Evolutionary conservation across 2,888 invertebrate species (phyloP), one percentile per base, ranked within the genome.

Genomic region (Phrixothrix hirtus): DNA sequence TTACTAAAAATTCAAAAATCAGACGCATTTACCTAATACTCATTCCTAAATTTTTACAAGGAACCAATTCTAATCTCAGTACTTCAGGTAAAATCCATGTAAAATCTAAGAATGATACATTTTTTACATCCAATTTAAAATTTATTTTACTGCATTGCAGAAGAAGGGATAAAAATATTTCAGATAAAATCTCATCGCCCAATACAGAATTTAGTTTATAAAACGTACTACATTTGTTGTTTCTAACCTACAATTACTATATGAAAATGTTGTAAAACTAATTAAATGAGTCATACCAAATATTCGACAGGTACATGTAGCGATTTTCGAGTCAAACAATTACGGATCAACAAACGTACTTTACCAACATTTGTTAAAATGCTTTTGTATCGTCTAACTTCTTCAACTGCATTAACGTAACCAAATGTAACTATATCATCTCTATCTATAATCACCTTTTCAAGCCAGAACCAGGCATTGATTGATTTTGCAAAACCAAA

Each of bases 131-230:
- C 43, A 83, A 67, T 49, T 75, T 72, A 65, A 83, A 84, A 37
- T 72, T 72, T 42, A 82, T 69, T 57, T 74, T 76, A 46, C 78
- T 74, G 44, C 78, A 74, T 69, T 82, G 82, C 37, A 79, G 66
- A 25, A 83, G 65, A 11, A 82, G 79, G 0, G 83, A 83, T 44
- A 82, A 62, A 45, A 83, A 75, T 62, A 84, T 81, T 70, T 83
- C 79, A 0, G 77, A 74, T 14, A 85, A 66, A 59, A 86, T 85
- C 71, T 84, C 84, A 74, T 85, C 81, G 5, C 84, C 84, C 13
- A 85, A 65, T 45, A 84, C 80, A 1, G 79, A 78, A 59, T 75
- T 75, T 43, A 69, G 62, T 57, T 69, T 52, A 50, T 76, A 70
- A 65, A 75, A 58, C 12, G 49, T 31, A 17, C 59, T 53, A 29